Evolutionary conservation across 2,888 invertebrate genomes (phyloP).

Genomic region (Luperina testacea): DNA sequence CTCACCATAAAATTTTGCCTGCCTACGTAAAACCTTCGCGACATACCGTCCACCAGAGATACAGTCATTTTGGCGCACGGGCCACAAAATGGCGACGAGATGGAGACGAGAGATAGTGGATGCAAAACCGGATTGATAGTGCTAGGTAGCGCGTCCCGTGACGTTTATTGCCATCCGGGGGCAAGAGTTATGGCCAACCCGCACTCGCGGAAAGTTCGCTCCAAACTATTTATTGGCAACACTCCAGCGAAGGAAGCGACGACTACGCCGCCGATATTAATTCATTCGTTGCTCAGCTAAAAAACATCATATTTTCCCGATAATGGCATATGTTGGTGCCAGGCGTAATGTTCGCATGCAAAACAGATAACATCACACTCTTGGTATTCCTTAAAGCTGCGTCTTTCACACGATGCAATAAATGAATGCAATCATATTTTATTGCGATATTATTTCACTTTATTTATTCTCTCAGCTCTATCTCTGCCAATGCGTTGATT

Average conservation of each 20-base stretch:
- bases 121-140: constrained; percentile 86
- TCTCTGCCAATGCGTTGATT: constrained; percentile 44
- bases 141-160: constrained; percentile 80
- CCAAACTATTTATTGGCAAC: constrained; percentile 85
- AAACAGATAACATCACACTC: constrained; percentile 51
- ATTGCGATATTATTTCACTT: constrained; percentile 49
- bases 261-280: constrained; percentile 75
- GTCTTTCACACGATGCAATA: constrained; percentile 38
- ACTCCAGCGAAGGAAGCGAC: constrained; percentile 82
- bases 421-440: constrained; percentile 57
- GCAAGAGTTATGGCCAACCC: constrained; percentile 79
- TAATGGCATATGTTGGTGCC: constrained; percentile 80
- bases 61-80: constrained; percentile 53
- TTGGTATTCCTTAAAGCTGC: constrained; percentile 44
- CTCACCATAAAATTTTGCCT: constrained; percentile 15
- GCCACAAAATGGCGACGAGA: constrained; percentile 73
- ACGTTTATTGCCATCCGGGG: constrained; percentile 84
- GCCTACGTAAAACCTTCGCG: constrained; percentile 41
- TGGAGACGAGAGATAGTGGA: constrained; percentile 85
- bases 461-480: constrained; percentile 39
- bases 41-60: constrained; percentile 44
- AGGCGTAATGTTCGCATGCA: constrained; percentile 68
- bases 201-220: constrained; percentile 81
- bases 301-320: constrained; percentile 85
- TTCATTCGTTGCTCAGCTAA: constrained; percentile 85